Evolutionary conservation across 2,113 vertebrate genomes (phyloP).

Genomic region (Centropus unirufus): DNA sequence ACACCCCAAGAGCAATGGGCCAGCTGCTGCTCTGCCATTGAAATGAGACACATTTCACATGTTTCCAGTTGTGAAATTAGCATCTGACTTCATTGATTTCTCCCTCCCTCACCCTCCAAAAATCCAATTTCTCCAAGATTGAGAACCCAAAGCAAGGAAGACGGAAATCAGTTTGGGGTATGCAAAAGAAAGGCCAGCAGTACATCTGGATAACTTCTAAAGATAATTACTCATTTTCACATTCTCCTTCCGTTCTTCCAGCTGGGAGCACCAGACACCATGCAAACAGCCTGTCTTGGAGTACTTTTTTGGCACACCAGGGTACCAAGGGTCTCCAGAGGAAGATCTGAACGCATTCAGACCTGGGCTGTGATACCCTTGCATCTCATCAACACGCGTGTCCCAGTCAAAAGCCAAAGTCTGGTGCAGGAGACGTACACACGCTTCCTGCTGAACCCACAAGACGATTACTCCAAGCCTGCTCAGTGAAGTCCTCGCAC

Average conservation of each 20-base stretch:
- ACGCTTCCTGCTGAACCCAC: neutral
- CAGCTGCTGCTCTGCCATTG: neutral
- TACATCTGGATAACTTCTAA: slow-evolving; percentile 10
- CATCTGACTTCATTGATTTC: neutral
- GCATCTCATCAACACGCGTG: neutral
- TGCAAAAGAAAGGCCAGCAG: neutral
- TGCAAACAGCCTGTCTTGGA: neutral
- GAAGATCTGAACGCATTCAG: neutral
- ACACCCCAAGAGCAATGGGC: neutral
- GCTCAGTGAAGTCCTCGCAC: neutral
- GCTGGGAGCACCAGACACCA: neutral
- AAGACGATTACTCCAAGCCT: neutral
- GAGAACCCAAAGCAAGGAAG: neutral
- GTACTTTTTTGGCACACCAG: neutral
- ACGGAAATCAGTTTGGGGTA: neutral
- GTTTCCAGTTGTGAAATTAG: neutral
- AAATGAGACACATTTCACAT: neutral
- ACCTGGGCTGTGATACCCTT: neutral
- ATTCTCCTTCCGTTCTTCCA: neutral
- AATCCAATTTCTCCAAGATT: neutral
- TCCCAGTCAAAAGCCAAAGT: neutral
- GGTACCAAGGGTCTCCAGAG: neutral
- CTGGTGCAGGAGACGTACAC: neutral
- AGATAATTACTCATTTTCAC: slow-evolving; percentile 2
- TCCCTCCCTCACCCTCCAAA: neutral